Conservation (phyloP, 2,888 invertebrate species). For the Poecilobothrus nobilitatus region DNA sequence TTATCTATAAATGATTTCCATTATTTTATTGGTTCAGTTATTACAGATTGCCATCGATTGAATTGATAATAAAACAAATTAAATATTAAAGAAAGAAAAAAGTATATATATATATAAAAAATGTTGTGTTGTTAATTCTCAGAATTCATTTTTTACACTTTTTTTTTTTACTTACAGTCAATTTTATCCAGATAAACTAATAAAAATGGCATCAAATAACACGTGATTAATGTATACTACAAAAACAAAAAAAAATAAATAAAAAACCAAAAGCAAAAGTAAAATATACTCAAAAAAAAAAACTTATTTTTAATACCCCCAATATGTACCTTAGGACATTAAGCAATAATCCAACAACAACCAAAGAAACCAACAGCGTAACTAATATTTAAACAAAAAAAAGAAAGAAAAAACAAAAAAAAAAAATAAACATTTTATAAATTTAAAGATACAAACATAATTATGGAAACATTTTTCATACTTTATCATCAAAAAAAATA, state of each 20-base stretch:
- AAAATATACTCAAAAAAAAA: not conserved
- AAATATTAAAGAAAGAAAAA: no score
- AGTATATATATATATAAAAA: no score
- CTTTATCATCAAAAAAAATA: not conserved
- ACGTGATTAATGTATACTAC: not conserved
- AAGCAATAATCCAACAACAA: no score
- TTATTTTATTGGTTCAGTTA: no score
- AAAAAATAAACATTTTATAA: not conserved
- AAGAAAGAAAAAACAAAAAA: no score
- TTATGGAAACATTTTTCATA: conserved; percentile 4
- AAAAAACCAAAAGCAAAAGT: not conserved
- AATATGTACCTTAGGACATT: not conserved
- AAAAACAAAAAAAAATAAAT: not conserved
- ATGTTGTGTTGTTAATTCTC: no score
- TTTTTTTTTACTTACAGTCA: not conserved
- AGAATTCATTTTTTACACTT: no score
- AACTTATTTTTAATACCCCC: not conserved
- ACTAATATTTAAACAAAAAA: not conserved
- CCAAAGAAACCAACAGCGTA: not conserved
- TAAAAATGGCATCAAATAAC: conserved; percentile 1
- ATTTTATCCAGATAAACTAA: not conserved
- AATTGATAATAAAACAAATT: no score
- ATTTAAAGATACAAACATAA: not conserved
- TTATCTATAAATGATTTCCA: no score
- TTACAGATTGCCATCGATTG: no score